Conservation (phyloP, 2,113 vertebrate genomes). For the Cairina moschata region DNA sequence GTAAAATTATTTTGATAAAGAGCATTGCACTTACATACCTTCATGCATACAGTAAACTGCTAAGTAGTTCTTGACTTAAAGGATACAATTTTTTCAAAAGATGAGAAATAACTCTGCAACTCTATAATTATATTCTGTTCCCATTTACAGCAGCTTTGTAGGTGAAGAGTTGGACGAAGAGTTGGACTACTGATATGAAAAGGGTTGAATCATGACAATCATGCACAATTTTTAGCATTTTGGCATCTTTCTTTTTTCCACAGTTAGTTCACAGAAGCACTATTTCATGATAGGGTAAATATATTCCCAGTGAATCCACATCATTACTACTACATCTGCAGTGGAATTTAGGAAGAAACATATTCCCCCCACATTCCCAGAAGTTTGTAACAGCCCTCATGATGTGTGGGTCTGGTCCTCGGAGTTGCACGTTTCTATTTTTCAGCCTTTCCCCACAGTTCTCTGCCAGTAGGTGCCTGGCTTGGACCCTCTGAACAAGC, state of each 20-base stretch:
- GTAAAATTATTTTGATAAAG: constrained; percentile 32
- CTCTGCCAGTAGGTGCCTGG: background rate
- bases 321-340: background rate
- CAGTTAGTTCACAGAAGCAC: background rate
- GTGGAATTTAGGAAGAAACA: background rate
- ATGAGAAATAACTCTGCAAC: background rate
- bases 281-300: background rate
- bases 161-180: background rate
- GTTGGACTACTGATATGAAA: background rate
- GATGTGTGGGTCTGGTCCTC: background rate
- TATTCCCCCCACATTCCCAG: background rate
- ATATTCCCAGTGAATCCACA: background rate
- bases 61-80: background rate
- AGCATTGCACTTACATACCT: background rate
- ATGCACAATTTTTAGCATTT: background rate
- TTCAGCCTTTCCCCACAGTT: background rate
- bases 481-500: background rate
- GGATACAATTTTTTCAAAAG: background rate
- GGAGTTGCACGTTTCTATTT: fast-evolving
- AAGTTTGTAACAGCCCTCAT: background rate
- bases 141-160: background rate
- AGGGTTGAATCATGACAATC: background rate
- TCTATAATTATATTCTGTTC: background rate
- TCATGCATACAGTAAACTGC: background rate
- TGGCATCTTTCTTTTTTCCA: background rate